Conservation (phyloP, 1,140 invertebrate genomes). For the Cylas formicarius region DNA sequence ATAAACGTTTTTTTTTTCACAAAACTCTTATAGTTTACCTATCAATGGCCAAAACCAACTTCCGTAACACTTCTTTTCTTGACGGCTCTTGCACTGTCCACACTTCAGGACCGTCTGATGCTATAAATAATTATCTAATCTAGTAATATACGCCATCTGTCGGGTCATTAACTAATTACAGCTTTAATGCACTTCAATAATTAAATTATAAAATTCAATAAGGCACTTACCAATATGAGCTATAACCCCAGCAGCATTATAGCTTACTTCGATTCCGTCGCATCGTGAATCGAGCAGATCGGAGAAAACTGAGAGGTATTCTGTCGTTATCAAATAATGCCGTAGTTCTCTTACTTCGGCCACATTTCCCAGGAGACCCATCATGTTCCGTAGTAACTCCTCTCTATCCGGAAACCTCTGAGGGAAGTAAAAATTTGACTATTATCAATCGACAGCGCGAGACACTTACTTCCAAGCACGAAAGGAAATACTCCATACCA, state of each 20-base stretch:
- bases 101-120: slow-evolving; percentile 77
- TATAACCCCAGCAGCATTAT: slow-evolving; percentile 93
- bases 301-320: slow-evolving; percentile 81
- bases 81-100: slow-evolving; percentile 71
- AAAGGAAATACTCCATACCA: slow-evolving; percentile 82
- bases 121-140: no score
- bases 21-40: slow-evolving; percentile 34
- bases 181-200: no score
- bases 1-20: background rate
- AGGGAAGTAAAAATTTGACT: slow-evolving; percentile 24
- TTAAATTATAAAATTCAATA: no score
- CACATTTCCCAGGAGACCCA: slow-evolving; percentile 93
- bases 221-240: slow-evolving; percentile 63
- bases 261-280: slow-evolving; percentile 94
- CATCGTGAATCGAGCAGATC: slow-evolving; percentile 73
- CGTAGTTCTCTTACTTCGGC: slow-evolving; percentile 87
- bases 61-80: slow-evolving; percentile 64
- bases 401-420: slow-evolving; percentile 81
- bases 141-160: no score
- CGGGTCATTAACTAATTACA: no score
- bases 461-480: slow-evolving; percentile 65
- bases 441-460: background rate
- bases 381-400: slow-evolving; percentile 90
- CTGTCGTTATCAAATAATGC: slow-evolving; percentile 71
- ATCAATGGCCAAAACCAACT: slow-evolving; percentile 74